Conservation (phyloP, 2,113 vertebrate species). For the Oceanodroma tethys region DNA sequence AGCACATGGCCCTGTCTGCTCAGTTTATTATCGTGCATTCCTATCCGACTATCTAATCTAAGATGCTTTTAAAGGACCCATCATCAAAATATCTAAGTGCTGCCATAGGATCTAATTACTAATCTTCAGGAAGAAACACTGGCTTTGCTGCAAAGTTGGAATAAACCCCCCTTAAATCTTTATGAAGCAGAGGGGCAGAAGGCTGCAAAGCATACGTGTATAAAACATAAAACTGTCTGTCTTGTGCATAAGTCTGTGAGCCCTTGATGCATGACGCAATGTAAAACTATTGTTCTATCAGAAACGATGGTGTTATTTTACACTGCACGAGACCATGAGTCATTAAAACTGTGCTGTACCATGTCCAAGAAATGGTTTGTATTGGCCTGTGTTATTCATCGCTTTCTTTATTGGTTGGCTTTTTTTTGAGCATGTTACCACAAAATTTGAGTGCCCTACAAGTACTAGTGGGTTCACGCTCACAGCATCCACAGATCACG, state of each 20-base stretch:
- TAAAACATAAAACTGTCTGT: neutral
- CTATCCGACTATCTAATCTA: conserved; percentile 39
- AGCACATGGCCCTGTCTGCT: conserved; percentile 28
- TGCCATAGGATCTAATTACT: conserved; percentile 44
- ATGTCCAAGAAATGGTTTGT: neutral
- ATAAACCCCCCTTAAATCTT: neutral
- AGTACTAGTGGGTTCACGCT: neutral
- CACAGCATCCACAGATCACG: neutral
- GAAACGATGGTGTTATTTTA: neutral
- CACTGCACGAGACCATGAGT: neutral
- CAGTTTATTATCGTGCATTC: conserved; percentile 22
- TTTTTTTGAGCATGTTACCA: neutral
- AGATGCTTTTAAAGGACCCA: conserved; percentile 38
- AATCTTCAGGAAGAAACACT: conserved; percentile 20
- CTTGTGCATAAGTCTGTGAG: neutral
- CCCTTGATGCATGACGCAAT: neutral
- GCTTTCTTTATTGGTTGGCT: neutral
- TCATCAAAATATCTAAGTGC: conserved; percentile 3
- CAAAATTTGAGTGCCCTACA: neutral
- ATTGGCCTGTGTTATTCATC: neutral
- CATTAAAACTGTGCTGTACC: neutral
- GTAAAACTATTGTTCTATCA: neutral
- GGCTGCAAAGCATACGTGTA: neutral
- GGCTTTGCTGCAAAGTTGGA: neutral
- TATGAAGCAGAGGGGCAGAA: neutral